Evolutionary conservation across 2,113 vertebrate genomes (phyloP).

Genomic region (Strix uralensis): DNA sequence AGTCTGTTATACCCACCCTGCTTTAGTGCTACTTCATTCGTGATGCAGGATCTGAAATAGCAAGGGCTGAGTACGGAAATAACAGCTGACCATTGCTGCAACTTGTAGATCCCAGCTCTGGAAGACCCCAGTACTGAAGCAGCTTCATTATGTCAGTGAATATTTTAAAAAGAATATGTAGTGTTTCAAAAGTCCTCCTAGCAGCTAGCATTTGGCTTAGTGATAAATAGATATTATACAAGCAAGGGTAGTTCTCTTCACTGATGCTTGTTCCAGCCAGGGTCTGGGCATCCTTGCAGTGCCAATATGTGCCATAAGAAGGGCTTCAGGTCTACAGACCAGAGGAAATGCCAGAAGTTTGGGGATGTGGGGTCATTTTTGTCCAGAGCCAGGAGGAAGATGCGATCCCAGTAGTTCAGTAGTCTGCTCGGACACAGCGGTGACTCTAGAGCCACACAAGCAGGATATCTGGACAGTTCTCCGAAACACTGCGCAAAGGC

Average conservation of each 20-base stretch:
- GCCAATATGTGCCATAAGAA: neutral
- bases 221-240: neutral
- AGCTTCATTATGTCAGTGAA: neutral
- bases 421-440: accelerated
- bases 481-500: accelerated
- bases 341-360: neutral
- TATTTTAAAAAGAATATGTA: accelerated
- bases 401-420: accelerated
- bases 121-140: neutral
- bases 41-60: neutral
- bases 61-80: neutral
- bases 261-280: neutral
- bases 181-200: neutral
- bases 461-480: neutral
- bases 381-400: neutral
- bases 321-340: neutral
- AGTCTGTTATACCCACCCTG: neutral
- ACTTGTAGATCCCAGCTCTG: neutral
- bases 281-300: neutral
- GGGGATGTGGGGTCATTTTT: neutral
- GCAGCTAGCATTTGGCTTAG: neutral
- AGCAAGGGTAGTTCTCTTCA: neutral
- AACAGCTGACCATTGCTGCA: neutral
- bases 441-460: neutral
- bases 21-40: neutral